A percentile compares a stretch with the other conserved stretches of the same genome.
phyloP scores from a whole-genome alignment of 2,888 invertebrate species.

The Acanthopleura granulata region DNA sequence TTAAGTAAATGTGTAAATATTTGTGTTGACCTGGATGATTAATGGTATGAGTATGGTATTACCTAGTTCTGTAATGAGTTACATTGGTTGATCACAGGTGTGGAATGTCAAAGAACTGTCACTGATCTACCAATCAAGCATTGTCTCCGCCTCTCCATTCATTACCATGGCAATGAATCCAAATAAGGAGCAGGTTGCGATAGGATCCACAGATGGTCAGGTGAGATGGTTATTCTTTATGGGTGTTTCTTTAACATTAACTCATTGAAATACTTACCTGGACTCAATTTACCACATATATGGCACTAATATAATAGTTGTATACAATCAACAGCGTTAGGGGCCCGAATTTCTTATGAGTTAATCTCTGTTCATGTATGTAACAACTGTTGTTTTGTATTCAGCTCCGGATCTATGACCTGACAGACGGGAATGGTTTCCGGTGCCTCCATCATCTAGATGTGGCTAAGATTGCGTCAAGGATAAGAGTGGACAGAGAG shows the following conservation, averaged over 20 bases:
- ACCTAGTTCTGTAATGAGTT: too few species aligned
- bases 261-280: neutral
- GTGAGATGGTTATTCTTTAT: conserved; percentile 31
- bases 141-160: conserved; percentile 62
- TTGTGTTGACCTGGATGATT: too few species aligned
- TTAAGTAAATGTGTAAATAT: too few species aligned
- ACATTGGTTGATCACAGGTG: conserved; percentile 37
- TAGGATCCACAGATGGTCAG: conserved; percentile 62
- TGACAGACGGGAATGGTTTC: conserved; percentile 62
- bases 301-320: too few species aligned
- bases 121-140: conserved; percentile 61
- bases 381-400: conserved; percentile 10
- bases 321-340: neutral
- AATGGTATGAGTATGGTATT: too few species aligned
- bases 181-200: conserved; percentile 48
- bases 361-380: neutral
- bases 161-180: conserved; percentile 60
- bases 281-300: too few species aligned
- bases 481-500: conserved; percentile 28
- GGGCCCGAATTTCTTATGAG: too few species aligned
- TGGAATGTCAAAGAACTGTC: conserved; percentile 56
- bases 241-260: neutral
- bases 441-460: conserved; percentile 57
- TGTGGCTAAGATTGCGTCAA: conserved; percentile 45
- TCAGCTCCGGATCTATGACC: conserved; percentile 57